Evolutionary conservation across 2,888 invertebrate genomes (phyloP).

Genomic region (Andrena minutula): DNA sequence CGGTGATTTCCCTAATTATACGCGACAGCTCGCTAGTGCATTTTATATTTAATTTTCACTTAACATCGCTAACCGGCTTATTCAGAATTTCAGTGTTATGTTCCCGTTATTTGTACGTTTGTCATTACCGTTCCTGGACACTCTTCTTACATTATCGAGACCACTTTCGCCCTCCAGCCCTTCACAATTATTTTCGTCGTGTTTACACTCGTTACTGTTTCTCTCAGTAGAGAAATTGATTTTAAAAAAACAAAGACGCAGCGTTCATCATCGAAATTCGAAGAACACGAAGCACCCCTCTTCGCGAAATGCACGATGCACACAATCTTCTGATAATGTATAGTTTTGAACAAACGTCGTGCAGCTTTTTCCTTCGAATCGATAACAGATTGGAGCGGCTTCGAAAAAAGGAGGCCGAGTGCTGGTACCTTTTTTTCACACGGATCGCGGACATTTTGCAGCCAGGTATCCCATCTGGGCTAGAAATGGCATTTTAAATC

Average conservation of each 20-base stretch:
- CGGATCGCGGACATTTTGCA: conserved; percentile 35
- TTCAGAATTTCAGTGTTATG: not conserved
- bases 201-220: not conserved
- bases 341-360: not conserved
- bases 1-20: conserved; percentile 59
- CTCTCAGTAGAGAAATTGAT: no score
- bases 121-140: not conserved
- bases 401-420: conserved; percentile 15
- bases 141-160: not conserved
- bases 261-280: not conserved
- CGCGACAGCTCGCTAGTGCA: conserved; percentile 31
- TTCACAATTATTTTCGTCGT: not conserved
- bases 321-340: not conserved
- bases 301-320: not conserved
- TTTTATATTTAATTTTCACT: conserved; percentile 54
- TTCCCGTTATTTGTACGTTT: not conserved
- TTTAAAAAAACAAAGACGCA: not conserved
- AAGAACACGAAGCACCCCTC: not conserved
- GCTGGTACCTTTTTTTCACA: conserved; percentile 44
- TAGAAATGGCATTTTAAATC: conserved; percentile 67
- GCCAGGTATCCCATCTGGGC: conserved; percentile 52
- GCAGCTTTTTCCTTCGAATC: conserved; percentile 34
- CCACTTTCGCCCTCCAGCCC: not conserved
- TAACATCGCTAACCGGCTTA: conserved; percentile 14
- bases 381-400: conserved; percentile 51